phyloP scores from a whole-genome alignment of 2,113 vertebrate species.

The Stegostoma tigrinum region DNA sequence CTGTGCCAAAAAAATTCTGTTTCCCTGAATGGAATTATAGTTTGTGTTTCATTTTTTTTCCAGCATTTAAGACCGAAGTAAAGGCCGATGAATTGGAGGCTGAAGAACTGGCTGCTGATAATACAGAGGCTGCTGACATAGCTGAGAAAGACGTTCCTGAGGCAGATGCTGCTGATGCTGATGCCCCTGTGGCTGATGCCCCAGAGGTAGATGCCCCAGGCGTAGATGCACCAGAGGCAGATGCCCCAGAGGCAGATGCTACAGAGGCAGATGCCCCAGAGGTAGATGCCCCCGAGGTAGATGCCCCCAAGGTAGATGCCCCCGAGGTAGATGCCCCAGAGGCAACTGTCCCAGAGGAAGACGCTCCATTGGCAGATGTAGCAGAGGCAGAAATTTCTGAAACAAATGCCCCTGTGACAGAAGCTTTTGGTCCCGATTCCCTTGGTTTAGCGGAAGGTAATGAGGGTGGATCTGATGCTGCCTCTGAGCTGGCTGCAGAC shows the following conservation, averaged over 20 bases:
- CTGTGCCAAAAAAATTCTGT: not conserved
- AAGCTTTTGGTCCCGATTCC: not conserved
- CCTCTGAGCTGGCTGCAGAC: not conserved
- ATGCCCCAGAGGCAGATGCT: not conserved
- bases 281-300: not conserved
- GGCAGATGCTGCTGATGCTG: not conserved
- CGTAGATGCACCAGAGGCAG: not conserved
- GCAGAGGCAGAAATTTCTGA: not conserved
- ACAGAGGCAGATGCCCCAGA: not conserved
- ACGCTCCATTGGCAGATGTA: not conserved
- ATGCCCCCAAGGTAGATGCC: not conserved
- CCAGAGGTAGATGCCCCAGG: not conserved
- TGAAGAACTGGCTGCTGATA: not conserved
- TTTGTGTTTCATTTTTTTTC: not conserved
- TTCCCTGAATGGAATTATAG: not conserved
- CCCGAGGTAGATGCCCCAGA: not conserved
- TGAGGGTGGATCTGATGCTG: not conserved
- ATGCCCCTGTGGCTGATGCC: not conserved
- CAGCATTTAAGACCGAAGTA: constrained; percentile 5
- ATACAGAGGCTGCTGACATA: not conserved
- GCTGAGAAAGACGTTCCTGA: not conserved
- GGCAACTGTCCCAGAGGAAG: not conserved
- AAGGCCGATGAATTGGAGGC: not conserved
- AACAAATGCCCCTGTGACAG: not conserved
- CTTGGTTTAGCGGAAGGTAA: not conserved